Evolutionary conservation across 2,888 invertebrate species (phyloP).

Genomic region (Mamestra brassicae): DNA sequence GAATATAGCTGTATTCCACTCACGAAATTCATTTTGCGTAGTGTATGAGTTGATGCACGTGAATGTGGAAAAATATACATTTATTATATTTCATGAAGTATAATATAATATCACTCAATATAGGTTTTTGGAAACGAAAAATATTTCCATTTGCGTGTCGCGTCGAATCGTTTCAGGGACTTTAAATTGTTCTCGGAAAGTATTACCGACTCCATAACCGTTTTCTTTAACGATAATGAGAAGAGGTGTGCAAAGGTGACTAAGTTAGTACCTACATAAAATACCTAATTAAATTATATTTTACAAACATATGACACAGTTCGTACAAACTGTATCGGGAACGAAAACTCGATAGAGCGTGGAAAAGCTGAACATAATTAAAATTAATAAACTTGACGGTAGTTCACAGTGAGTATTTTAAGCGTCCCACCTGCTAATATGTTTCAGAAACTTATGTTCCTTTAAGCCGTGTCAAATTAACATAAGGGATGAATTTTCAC

Average conservation of each 20-base stretch:
- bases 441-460: conserved; percentile 55
- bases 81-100: background rate
- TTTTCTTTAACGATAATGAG: conserved; percentile 37
- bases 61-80: background rate
- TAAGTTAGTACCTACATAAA: conserved; percentile 18
- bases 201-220: conserved; percentile 8
- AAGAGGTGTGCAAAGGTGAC: conserved; percentile 10
- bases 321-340: conserved; percentile 10
- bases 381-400: conserved; percentile 58
- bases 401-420: conserved; percentile 54
- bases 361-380: conserved; percentile 52
- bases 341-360: conserved; percentile 35
- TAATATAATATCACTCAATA: background rate
- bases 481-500: conserved; percentile 66
- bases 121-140: background rate
- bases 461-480: conserved; percentile 60
- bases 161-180: background rate
- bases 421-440: conserved; percentile 55
- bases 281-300: conserved; percentile 2
- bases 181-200: conserved; percentile 25
- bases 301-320: conserved; percentile 16
- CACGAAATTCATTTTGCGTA: conserved; percentile 21
- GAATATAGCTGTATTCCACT: conserved; percentile 3
- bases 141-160: background rate
- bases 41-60: background rate